Evolutionary conservation across 2,797 vertebrate species (phyloP).

Genomic region (Anabacerthia variegaticeps): DNA sequence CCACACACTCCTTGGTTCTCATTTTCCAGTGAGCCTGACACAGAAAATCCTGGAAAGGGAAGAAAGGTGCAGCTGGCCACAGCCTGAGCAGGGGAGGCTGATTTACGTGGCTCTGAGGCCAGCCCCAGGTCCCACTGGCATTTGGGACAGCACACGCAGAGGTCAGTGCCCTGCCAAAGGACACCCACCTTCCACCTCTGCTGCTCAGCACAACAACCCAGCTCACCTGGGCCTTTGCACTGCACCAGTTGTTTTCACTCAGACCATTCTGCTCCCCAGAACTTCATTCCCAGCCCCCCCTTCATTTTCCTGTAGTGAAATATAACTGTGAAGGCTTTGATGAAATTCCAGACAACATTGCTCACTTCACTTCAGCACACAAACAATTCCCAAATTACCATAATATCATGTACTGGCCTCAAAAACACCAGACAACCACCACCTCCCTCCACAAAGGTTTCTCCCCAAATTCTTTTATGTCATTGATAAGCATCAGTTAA

Average conservation of each 20-base stretch:
- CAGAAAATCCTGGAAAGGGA: not conserved
- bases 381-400: constrained; percentile 57
- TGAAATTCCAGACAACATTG: constrained; percentile 50
- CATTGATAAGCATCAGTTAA: constrained; percentile 44
- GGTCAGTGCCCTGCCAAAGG: constrained; percentile 10
- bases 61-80: not conserved
- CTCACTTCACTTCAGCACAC: constrained; percentile 12
- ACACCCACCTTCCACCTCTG: not conserved
- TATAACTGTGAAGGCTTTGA: constrained; percentile 27
- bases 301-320: constrained; percentile 23
- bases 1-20: not conserved
- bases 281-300: not conserved
- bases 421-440: not conserved
- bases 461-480: constrained; percentile 44
- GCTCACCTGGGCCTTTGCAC: not conserved
- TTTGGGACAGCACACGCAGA: not conserved
- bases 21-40: not conserved
- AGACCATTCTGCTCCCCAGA: not conserved
- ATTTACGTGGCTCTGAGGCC: not conserved
- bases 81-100: not conserved
- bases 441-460: not conserved
- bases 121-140: not conserved
- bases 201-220: not conserved
- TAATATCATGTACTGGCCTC: constrained; percentile 12
- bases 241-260: not conserved